A percentile compares a stretch with the other conserved stretches of the same genome.
phyloP scores from a whole-genome alignment of 1,140 invertebrate species.

The Drosophila parabipectinata region DNA sequence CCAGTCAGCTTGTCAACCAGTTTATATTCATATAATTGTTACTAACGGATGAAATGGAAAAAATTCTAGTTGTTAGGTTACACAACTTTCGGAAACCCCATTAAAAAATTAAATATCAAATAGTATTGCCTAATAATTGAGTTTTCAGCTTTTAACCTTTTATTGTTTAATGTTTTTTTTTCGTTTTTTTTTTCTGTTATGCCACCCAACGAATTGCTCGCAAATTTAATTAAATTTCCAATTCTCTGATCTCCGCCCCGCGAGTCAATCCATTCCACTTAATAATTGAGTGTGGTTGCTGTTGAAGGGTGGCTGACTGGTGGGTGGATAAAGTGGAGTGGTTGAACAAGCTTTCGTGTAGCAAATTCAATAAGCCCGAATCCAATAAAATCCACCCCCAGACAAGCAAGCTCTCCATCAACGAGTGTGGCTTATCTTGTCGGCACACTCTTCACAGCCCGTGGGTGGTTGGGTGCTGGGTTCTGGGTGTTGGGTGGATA shows the following conservation, averaged over 20 bases:
- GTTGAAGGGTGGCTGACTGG: constrained; percentile 25
- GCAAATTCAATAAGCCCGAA: constrained; percentile 43
- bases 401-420: constrained; percentile 17
- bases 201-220: constrained; percentile 24
- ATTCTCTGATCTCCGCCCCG: constrained; percentile 18
- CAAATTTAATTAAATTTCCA: constrained; percentile 49
- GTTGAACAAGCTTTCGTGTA: constrained; percentile 43
- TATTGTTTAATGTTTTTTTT: background rate
- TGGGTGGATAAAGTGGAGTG: constrained; percentile 29
- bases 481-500: background rate
- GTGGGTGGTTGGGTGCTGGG: background rate
- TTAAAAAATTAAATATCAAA: background rate
- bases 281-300: constrained; percentile 44
- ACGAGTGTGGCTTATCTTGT: constrained; percentile 76
- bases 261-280: constrained; percentile 44
- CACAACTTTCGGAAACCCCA: background rate
- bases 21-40: background rate
- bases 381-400: constrained; percentile 42
- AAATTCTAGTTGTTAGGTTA: background rate
- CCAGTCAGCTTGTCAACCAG: background rate
- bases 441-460: constrained; percentile 56
- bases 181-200: background rate
- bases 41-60: background rate
- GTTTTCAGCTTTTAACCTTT: constrained; percentile 6
- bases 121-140: constrained; percentile 2